Conservation (phyloP, 2,113 vertebrate genomes). For the Heliornis fulica region DNA sequence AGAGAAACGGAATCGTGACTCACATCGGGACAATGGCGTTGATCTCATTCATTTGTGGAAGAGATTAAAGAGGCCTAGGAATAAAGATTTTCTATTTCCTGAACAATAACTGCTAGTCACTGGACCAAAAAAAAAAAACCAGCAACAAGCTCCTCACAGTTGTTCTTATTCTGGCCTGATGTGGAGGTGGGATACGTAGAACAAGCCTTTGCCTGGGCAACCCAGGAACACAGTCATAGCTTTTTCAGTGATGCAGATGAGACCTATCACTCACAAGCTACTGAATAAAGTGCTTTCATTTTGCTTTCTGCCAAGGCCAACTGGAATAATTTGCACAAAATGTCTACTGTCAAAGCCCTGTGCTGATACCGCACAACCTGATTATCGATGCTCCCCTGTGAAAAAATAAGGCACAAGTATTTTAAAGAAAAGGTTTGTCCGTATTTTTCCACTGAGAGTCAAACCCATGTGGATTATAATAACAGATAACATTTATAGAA, state of each 20-base stretch:
- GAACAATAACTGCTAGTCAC: not conserved
- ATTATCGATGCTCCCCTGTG: not conserved
- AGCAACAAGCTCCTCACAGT: not conserved
- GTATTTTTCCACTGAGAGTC: not conserved
- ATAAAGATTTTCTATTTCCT: constrained; percentile 49
- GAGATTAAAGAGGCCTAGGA: constrained; percentile 3
- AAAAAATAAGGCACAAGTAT: not conserved
- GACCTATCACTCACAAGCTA: not conserved
- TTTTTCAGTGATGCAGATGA: not conserved
- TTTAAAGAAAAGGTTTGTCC: not conserved
- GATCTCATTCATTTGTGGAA: not conserved
- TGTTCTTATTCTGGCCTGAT: not conserved
- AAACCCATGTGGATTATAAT: not conserved
- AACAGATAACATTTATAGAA: not conserved
- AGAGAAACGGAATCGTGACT: not conserved
- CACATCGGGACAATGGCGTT: not conserved
- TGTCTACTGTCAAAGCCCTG: accelerated
- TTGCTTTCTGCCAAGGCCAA: not conserved
- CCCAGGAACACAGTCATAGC: not conserved
- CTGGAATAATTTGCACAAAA: not conserved
- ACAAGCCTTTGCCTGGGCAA: not conserved
- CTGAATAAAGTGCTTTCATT: not conserved
- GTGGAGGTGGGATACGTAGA: not conserved
- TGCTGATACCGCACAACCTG: accelerated
- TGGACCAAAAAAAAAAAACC: not conserved